phyloP scores from a whole-genome alignment of 2,888 invertebrate species.

The Urechis unicinctus region DNA sequence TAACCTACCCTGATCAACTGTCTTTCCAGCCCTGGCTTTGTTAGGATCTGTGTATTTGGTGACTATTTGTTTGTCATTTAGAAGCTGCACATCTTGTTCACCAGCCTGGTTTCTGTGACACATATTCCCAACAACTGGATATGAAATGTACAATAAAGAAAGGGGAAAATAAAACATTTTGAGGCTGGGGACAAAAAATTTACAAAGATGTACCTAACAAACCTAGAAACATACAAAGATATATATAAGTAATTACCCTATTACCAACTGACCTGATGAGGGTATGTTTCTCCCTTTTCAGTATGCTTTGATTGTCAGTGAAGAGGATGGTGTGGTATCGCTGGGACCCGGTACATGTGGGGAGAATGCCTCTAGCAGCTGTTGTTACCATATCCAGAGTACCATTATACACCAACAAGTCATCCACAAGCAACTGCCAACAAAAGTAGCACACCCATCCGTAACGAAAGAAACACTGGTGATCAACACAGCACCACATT shows the following conservation, averaged over 20 bases:
- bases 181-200: too few relatives aligned
- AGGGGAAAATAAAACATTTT: too few relatives aligned
- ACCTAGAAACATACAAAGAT: too few relatives aligned
- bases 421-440: slow-evolving; percentile 70
- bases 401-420: slow-evolving; percentile 72
- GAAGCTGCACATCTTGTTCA: slow-evolving; percentile 47
- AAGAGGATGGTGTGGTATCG: slow-evolving; percentile 47
- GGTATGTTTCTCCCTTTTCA: slow-evolving; percentile 43
- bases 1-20: slow-evolving; percentile 45
- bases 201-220: too few relatives aligned
- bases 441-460: not conserved
- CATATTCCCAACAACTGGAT: not conserved
- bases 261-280: slow-evolving; percentile 49
- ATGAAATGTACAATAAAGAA: not conserved
- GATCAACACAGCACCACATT: too few relatives aligned
- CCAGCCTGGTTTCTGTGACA: slow-evolving; percentile 21
- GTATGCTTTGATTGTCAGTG: slow-evolving; percentile 47
- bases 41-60: slow-evolving; percentile 34
- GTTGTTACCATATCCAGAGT: slow-evolving; percentile 53
- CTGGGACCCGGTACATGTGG: slow-evolving; percentile 33
- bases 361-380: slow-evolving; percentile 39
- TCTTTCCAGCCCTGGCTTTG: slow-evolving; percentile 33
- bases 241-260: not conserved
- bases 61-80: slow-evolving; percentile 33
- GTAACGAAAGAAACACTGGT: too few relatives aligned